Percentiles rank a stretch among this genome's conserved stretches.
Conservation (phyloP, 23 tunicate species). For the Diplosoma virens region DNA sequence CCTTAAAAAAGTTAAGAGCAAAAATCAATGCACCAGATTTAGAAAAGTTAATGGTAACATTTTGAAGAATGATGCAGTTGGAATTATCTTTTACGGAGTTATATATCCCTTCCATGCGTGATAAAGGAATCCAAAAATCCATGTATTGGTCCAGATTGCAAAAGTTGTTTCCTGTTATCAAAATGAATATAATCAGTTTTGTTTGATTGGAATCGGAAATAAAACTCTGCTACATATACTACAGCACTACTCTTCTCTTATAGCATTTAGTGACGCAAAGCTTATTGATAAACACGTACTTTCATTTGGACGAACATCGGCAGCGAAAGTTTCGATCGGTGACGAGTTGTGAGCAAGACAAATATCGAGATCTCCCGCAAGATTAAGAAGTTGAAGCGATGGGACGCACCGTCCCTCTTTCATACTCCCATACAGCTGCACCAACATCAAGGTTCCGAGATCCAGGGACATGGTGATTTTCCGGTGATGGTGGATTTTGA, state of each 20-base stretch:
- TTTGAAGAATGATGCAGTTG: conserved; percentile 13
- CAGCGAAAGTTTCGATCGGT: conserved; percentile 48
- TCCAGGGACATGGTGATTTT: conserved; percentile 28
- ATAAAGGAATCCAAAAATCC: conserved; percentile 44
- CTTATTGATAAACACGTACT: no score
- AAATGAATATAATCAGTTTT: background rate
- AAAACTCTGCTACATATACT: no score
- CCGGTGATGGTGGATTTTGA: conserved; percentile 49
- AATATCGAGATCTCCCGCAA: conserved; percentile 44
- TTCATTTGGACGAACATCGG: conserved; percentile 24
- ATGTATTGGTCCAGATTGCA: conserved; percentile 30
- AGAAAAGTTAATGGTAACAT: conserved; percentile 1
- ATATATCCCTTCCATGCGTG: conserved; percentile 52
- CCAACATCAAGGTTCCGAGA: conserved; percentile 34
- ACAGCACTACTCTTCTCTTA: no score
- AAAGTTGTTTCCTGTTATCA: background rate
- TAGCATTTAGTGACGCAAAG: no score
- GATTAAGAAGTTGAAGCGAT: conserved; percentile 30
- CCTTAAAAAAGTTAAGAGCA: background rate
- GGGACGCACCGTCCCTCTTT: conserved; percentile 26
- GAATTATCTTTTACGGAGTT: conserved; percentile 39
- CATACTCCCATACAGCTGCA: conserved; percentile 44
- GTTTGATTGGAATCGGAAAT: background rate
- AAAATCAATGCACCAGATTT: background rate
- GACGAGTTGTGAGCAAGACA: conserved; percentile 44